phyloP scores from a whole-genome alignment of 2,113 vertebrate genomes.

The Bettongia penicillata region DNA sequence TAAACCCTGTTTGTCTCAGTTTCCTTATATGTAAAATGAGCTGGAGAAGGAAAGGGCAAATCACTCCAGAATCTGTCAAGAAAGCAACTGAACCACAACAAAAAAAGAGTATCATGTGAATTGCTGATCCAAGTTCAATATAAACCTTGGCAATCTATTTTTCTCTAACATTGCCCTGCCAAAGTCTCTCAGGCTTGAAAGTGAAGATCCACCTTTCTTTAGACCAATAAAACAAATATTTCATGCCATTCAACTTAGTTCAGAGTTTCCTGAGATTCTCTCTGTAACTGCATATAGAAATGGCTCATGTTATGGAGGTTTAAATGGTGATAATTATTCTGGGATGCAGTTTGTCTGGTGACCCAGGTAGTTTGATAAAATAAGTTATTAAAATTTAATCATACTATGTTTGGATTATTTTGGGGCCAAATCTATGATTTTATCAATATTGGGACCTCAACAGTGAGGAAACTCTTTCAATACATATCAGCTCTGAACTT shows the following conservation, averaged over 20 bases:
- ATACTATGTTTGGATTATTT: not conserved
- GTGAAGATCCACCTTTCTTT: slow-evolving; percentile 20
- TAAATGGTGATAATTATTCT: not conserved
- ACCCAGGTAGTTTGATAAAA: not conserved
- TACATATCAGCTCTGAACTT: not conserved
- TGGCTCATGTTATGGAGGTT: too few species aligned
- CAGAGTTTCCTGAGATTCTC: slow-evolving; percentile 32
- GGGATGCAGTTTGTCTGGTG: not conserved
- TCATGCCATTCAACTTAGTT: not conserved
- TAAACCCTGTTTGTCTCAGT: not conserved
- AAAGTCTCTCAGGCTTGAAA: slow-evolving; percentile 31
- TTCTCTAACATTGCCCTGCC: slow-evolving; percentile 11
- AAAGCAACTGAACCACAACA: not conserved
- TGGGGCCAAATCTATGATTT: not conserved
- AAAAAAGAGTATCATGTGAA: not conserved
- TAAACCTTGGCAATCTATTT: not conserved
- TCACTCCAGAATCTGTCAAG: not conserved
- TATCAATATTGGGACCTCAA: not conserved
- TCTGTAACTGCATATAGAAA: not conserved
- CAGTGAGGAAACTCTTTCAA: not conserved
- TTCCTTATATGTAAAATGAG: not conserved
- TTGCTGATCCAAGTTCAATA: not conserved
- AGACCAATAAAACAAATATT: slow-evolving; percentile 1
- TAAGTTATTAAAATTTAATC: not conserved
- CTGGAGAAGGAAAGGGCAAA: too few species aligned